Evolutionary conservation across 1,140 invertebrate genomes (phyloP).

Genomic region (Heliconius eleuchia): DNA sequence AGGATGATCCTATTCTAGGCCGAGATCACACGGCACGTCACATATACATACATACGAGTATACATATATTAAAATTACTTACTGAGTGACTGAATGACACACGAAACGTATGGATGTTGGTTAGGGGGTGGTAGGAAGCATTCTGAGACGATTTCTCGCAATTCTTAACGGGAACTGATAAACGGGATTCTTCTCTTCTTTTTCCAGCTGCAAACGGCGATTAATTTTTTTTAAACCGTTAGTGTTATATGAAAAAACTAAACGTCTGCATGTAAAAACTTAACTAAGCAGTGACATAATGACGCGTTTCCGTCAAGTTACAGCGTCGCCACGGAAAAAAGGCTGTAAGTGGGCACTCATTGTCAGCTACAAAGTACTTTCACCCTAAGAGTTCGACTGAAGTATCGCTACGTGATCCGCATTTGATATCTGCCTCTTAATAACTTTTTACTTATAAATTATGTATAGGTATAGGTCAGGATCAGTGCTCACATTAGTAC

Average conservation of each 20-base stretch:
- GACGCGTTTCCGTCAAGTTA: not conserved
- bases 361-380: constrained; percentile 24
- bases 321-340: constrained; percentile 5
- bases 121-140: too few species aligned
- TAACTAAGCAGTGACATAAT: not conserved
- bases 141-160: too few species aligned
- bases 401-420: constrained; percentile 58
- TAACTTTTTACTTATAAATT: constrained; percentile 11
- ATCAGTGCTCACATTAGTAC: not conserved
- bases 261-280: not conserved
- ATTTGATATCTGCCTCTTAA: constrained; percentile 43
- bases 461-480: not conserved
- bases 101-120: too few species aligned
- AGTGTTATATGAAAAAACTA: not conserved
- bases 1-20: too few species aligned
- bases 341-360: constrained; percentile 28
- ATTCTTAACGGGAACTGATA: too few species aligned
- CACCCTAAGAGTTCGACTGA: constrained; percentile 38
- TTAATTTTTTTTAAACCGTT: too few species aligned
- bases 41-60: too few species aligned
- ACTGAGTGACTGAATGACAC: too few species aligned
- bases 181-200: too few species aligned
- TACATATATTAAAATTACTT: too few species aligned
- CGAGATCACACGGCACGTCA: too few species aligned
- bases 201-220: too few species aligned